Percentiles rank a stretch among this genome's conserved stretches.
Evolutionary conservation across 92 coral and sea anemone species (phyloP).

Genomic region (Heliopora coerulea): DNA sequence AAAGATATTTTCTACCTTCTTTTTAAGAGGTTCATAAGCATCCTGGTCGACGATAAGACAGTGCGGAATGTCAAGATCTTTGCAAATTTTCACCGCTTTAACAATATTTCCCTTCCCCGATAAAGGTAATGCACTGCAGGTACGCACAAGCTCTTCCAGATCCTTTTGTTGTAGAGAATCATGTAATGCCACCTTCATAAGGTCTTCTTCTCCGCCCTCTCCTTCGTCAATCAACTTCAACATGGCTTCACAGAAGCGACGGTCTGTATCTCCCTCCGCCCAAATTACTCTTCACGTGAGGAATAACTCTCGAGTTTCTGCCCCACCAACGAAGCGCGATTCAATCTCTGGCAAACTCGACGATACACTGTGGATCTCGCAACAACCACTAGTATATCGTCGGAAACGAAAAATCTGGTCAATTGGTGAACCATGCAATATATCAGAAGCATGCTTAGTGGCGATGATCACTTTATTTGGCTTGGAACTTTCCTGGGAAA

Average conservation of each 20-base stretch:
- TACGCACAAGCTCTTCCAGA: slow-evolving; percentile 71
- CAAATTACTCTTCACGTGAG: slow-evolving; percentile 69
- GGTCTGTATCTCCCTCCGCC: slow-evolving; percentile 87
- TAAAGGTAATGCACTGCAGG: slow-evolving; percentile 65
- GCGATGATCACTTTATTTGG: slow-evolving; percentile 68
- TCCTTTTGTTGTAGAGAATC: too few species aligned
- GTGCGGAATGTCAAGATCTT: slow-evolving; percentile 67
- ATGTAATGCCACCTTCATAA: slow-evolving; percentile 57
- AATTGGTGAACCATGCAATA: slow-evolving; percentile 70
- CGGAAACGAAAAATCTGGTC: slow-evolving; percentile 74
- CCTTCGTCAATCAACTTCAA: slow-evolving; percentile 73
- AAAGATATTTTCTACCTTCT: slow-evolving; percentile 40
- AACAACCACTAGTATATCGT: slow-evolving; percentile 66
- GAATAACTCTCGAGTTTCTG: slow-evolving; percentile 78
- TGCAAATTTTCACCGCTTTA: slow-evolving; percentile 70
- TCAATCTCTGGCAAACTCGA: slow-evolving; percentile 66
- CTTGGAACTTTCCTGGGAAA: slow-evolving; percentile 68
- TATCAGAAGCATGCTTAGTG: slow-evolving; percentile 71
- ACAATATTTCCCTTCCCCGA: slow-evolving; percentile 72
- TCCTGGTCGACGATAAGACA: slow-evolving; percentile 75
- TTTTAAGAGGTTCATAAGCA: slow-evolving; percentile 70
- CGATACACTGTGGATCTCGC: slow-evolving; percentile 66
- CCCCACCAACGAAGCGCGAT: slow-evolving; percentile 69
- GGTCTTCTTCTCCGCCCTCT: slow-evolving; percentile 41
- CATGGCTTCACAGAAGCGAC: slow-evolving; percentile 70